Conservation (phyloP, 2,113 vertebrate genomes). For the Cyprinus carpio region DNA sequence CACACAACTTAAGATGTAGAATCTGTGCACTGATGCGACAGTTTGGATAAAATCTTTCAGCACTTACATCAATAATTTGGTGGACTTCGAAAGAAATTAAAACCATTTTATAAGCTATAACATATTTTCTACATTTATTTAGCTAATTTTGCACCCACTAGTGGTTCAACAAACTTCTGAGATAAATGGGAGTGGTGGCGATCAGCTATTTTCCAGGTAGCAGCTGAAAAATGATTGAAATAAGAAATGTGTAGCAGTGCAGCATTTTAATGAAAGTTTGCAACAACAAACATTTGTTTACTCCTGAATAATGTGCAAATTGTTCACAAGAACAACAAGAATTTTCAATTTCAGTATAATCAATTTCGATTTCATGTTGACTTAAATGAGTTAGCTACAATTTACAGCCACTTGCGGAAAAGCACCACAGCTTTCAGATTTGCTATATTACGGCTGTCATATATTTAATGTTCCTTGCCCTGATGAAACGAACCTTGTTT, state of each 20-base stretch:
- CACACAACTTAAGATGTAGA: not conserved
- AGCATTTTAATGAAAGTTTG: not conserved
- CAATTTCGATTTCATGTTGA: not conserved
- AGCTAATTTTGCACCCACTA: not conserved
- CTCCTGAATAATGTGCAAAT: not conserved
- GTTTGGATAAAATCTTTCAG: not conserved
- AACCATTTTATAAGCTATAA: not conserved
- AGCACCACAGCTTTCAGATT: conserved; percentile 17
- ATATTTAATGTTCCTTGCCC: conserved; percentile 41
- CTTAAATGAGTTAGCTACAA: conserved; percentile 9
- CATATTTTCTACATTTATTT: not conserved
- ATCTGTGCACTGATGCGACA: not conserved
- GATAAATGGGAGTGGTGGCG: not conserved
- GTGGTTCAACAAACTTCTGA: not conserved
- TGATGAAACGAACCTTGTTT: conserved; percentile 49
- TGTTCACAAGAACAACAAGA: not conserved
- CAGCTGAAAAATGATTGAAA: not conserved
- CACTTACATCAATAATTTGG: not conserved
- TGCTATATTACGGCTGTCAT: conserved; percentile 24
- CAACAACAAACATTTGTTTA: not conserved
- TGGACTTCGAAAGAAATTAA: not conserved
- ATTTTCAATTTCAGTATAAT: not conserved
- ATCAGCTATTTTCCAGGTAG: not conserved
- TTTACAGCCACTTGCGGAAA: not conserved
- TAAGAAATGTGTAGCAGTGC: not conserved